Evolutionary conservation across 2,797 vertebrate species (phyloP).

Genomic region (Melanotaenia nigrans): DNA sequence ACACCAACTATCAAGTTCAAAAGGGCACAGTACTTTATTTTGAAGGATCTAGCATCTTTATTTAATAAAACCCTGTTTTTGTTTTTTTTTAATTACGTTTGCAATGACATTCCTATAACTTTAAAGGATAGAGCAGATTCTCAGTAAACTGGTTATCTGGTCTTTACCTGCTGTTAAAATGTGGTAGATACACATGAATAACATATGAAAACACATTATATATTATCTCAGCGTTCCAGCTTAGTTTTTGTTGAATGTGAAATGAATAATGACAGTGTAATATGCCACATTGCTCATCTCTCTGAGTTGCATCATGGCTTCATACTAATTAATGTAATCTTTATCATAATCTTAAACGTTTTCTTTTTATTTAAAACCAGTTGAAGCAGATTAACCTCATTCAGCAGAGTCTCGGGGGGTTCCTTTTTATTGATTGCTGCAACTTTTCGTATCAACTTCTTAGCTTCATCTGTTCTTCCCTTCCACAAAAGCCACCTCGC

Average conservation of each 20-base stretch:
- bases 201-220: no score
- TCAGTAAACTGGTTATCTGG: background rate
- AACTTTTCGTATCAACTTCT: constrained; percentile 78
- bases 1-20: background rate
- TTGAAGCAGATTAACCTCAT: constrained; percentile 67
- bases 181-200: no score
- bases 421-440: constrained; percentile 77
- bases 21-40: background rate
- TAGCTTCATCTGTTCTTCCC: constrained; percentile 77
- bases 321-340: no score
- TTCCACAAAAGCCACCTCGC: constrained; percentile 83
- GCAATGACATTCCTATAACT: background rate
- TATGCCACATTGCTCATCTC: background rate
- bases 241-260: background rate
- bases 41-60: background rate
- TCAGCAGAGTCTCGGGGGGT: constrained; percentile 73
- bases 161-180: background rate
- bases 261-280: background rate
- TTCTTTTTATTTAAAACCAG: background rate
- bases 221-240: background rate
- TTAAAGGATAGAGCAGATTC: no score
- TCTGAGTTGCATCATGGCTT: background rate
- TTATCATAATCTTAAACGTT: background rate
- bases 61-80: background rate
- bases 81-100: background rate